Evolutionary conservation across 2,888 invertebrate species (phyloP).

Genomic region (Phaedon cochleariae): DNA sequence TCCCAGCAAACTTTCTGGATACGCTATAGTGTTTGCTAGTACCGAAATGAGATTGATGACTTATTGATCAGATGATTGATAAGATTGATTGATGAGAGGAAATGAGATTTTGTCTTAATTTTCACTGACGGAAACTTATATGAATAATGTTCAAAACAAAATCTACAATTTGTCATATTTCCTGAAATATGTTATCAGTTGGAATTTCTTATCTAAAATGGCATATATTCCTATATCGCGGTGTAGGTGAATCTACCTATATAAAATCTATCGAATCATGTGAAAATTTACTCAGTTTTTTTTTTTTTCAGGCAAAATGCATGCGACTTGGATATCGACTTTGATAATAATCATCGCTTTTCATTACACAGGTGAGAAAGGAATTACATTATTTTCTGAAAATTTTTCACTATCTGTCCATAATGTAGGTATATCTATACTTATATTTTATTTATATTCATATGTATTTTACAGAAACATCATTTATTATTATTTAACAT

Average conservation of each 20-base stretch:
- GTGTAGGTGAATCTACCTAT: neutral
- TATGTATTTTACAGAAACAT: too few species aligned
- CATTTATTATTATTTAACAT: too few species aligned
- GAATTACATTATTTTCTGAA: neutral
- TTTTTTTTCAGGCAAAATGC: conserved; percentile 24
- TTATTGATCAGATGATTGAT: neutral
- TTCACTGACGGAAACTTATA: too few species aligned
- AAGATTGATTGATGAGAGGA: neutral
- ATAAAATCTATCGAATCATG: neutral
- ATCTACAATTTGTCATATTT: conserved; percentile 10
- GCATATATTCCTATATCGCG: neutral
- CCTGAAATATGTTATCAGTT: neutral
- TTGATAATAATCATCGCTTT: conserved; percentile 13
- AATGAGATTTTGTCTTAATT: neutral
- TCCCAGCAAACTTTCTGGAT: too few species aligned
- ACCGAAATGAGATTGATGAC: neutral
- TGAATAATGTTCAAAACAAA: neutral
- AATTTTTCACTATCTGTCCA: neutral
- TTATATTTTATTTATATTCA: too few species aligned
- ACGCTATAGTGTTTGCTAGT: neutral
- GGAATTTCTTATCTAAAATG: neutral
- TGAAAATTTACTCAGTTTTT: neutral
- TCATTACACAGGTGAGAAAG: conserved; percentile 25
- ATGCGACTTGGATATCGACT: conserved; percentile 18
- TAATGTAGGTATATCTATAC: too few species aligned